phyloP scores from a whole-genome alignment of 35 echinoderm and acorn worm genomes.

The Hemicentrotus pulcherrimus region DNA sequence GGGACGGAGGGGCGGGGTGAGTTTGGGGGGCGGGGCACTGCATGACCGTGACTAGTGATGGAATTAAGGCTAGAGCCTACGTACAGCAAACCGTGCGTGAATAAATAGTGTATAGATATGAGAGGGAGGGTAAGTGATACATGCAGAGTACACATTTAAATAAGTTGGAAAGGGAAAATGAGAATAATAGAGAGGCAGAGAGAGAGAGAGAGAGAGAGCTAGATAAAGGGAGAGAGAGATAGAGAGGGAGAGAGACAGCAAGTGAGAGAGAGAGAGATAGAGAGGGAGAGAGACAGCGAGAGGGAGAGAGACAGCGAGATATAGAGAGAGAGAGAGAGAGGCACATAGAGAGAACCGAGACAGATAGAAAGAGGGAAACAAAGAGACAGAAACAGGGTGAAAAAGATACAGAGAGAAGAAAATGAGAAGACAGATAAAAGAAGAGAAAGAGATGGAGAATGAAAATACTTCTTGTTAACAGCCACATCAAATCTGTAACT shows the following conservation, averaged over 20 bases:
- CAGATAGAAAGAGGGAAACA: not conserved
- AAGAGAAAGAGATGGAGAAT: not conserved
- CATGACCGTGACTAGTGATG: slow-evolving; percentile 58
- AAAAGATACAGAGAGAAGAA: not conserved
- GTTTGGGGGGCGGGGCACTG: slow-evolving; percentile 61
- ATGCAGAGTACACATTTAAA: not conserved
- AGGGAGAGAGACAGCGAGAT: too few species aligned
- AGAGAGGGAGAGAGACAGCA: not conserved
- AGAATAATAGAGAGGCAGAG: not conserved
- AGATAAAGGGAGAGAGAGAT: not conserved
- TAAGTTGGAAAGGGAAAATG: not conserved
- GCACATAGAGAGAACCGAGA: not conserved
- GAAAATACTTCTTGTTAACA: not conserved
- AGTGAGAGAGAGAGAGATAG: not conserved
- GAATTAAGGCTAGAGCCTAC: slow-evolving; percentile 66
- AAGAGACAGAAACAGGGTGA: not conserved
- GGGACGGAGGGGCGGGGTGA: slow-evolving; percentile 28
- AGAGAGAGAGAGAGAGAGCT: not conserved
- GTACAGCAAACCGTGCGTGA: not conserved
- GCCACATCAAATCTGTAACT: not conserved
- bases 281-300: not conserved
- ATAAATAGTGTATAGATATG: not conserved
- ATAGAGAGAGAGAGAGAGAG: too few species aligned
- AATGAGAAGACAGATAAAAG: not conserved
- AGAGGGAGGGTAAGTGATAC: not conserved